Percentiles rank a stretch among this genome's conserved stretches.
phyloP scores from a whole-genome alignment of 2,113 vertebrate genomes.

The Aphelocoma coerulescens region DNA sequence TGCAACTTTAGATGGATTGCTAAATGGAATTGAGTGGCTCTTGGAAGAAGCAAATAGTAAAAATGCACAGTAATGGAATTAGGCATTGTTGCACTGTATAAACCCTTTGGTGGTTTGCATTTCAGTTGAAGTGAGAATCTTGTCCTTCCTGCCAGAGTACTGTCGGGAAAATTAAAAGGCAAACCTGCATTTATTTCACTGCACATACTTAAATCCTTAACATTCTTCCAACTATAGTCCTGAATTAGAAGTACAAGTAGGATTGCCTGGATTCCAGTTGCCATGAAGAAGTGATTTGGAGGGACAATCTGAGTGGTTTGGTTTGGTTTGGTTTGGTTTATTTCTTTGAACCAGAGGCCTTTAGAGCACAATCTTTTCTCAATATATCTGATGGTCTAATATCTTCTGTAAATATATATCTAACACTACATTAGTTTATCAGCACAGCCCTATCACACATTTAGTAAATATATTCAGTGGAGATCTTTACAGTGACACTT shows the following conservation, averaged over 20 bases:
- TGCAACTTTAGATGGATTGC: conserved; percentile 82
- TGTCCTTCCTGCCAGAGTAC: neutral
- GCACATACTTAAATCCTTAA: neutral
- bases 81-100: neutral
- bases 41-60: conserved; percentile 79
- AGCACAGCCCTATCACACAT: neutral
- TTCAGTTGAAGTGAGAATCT: neutral
- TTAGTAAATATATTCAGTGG: neutral
- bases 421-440: neutral
- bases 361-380: neutral
- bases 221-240: neutral
- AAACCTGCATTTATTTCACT: neutral
- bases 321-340: neutral
- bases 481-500: neutral
- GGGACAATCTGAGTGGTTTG: neutral
- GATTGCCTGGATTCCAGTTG: neutral
- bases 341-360: neutral
- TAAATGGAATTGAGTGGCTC: conserved; percentile 88
- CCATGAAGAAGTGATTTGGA: neutral
- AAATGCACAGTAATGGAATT: conserved; percentile 50
- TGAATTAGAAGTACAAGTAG: neutral
- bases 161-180: neutral
- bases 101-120: neutral
- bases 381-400: neutral
- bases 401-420: neutral